These are phyloP conservation scores for Drosophila subpulchrella DNA, from an alignment of 1,140 invertebrate genomes.

Conservation along the genomic window DNA sequence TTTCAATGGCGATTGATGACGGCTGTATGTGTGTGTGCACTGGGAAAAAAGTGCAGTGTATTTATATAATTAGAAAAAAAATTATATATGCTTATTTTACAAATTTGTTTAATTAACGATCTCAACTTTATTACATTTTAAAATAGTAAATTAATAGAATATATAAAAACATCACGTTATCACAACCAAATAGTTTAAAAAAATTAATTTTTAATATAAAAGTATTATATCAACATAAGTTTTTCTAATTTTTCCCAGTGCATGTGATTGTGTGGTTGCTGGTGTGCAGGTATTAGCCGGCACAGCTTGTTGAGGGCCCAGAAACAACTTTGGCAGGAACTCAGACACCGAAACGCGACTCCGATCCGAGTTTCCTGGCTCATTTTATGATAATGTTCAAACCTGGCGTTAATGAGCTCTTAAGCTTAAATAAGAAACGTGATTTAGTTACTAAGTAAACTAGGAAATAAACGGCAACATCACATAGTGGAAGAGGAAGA, in stretches of 20 bases:
- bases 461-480: constrained; percentile 56
- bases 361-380: constrained; percentile 46
- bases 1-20: constrained; percentile 82
- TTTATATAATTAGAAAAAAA: no score
- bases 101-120: no score
- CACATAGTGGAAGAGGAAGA: constrained; percentile 1
- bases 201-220: no score
- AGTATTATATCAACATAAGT: no score
- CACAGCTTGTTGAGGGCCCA: constrained; percentile 34
- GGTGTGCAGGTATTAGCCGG: constrained; percentile 32
- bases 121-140: no score
- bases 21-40: constrained; percentile 20
- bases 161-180: no score
- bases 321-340: constrained; percentile 47
- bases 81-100: no score
- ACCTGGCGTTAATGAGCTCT: constrained; percentile 82
- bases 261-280: constrained; percentile 9
- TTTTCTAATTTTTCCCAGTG: not conserved
- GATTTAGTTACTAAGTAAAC: constrained; percentile 83
- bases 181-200: no score
- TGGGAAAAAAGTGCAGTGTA: no score
- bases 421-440: constrained; percentile 83
- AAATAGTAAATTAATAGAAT: no score
- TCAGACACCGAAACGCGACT: constrained; percentile 49
- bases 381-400: constrained; percentile 80